Conservation (phyloP, 2,113 vertebrate genomes). For the Nannospalax galili region DNA sequence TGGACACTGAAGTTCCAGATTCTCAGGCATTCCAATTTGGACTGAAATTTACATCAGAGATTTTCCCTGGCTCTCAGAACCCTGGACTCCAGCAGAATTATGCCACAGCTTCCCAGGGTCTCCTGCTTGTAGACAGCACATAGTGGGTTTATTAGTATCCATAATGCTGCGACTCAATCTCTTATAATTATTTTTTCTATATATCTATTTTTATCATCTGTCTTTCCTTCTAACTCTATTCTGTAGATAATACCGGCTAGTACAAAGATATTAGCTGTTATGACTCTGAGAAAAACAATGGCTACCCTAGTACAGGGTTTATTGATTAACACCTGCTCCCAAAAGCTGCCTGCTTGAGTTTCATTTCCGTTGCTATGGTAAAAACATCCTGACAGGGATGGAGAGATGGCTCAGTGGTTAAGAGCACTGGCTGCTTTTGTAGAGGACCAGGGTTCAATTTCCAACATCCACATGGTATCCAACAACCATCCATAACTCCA, state of each 20-base stretch:
- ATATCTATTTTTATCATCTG: not conserved
- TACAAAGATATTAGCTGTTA: not conserved
- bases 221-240: not conserved
- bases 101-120: not conserved
- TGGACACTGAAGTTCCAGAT: not conserved
- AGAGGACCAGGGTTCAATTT: no score
- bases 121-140: not conserved
- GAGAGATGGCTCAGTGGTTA: no score
- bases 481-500: no score
- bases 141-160: fast-evolving
- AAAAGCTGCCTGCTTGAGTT: not conserved
- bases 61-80: not conserved
- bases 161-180: no score
- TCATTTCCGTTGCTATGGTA: not conserved
- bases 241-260: not conserved
- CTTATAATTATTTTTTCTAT: not conserved
- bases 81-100: not conserved
- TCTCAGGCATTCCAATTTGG: not conserved
- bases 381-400: not conserved
- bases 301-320: not conserved
- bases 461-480: no score
- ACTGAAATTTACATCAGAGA: not conserved
- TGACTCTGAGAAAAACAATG: not conserved
- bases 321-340: not conserved
- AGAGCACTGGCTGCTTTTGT: no score